Base-by-base conservation (phyloP, 2,113 vertebrate genomes). In the Apeltes quadracus region DNA sequence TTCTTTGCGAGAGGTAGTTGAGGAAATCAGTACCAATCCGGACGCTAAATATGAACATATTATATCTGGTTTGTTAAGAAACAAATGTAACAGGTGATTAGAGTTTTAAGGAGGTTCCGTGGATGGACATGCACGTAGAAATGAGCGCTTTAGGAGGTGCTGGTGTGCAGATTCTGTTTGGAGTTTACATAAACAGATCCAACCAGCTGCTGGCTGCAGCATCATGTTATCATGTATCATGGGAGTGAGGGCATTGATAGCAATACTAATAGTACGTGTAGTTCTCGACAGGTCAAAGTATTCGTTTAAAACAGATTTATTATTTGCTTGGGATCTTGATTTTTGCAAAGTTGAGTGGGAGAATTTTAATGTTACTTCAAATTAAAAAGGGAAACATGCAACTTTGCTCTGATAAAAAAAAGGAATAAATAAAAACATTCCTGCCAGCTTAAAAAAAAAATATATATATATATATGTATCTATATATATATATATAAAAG, bases 301-400 rank as follows among this genome's bases (percentile, higher is more conserved):
- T 43, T 38, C 7, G 9, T 64, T 69, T 55, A 38, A 23, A 72
- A 48, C 59, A 43, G 16, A 66, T 70, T 29, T 48, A 50, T 76
- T 41, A 27, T 34, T 11, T 50, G 23, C 34, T 39, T 39, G 5
- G 32, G 23, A 5, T 36, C 23, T 20, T 54, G 3, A 56, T 69
- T 44, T 69, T 12, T 6, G 39, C 15, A 20, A 16, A 56, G 25
- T 27, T 76, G 13, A n/a, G 38, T 27, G n/a, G 43, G 6, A 44
- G 18, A 12, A 50, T 73, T 43, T 67, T 11, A 27, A 46, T 55
- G 54, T 61, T 50, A 25, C 68, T 58, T 27, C 7, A 3, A 59
- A 74, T 72, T 73, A 15, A 5, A 32, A 15, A 61, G 58, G 23
- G 38, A 44, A 65, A 23, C 29, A 18, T 15, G 14, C 18, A 20